Percentiles rank a stretch among this genome's conserved stretches.
phyloP scores from a whole-genome alignment of 2,888 invertebrate species.

The Himalopsyche japonica region DNA sequence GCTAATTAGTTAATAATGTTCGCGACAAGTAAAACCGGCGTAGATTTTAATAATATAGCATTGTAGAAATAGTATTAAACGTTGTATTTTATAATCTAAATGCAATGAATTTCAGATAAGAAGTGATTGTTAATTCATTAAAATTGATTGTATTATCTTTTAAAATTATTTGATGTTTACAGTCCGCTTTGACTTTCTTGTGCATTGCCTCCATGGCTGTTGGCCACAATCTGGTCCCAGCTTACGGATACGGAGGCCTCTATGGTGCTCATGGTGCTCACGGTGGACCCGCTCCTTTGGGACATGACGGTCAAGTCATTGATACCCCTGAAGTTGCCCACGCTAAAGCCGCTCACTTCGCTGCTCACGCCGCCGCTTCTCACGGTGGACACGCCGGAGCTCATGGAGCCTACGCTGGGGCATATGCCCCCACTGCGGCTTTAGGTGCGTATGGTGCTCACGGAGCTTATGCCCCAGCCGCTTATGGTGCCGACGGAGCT shows the following conservation, averaged over 20 bases:
- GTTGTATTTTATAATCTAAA: too few species aligned
- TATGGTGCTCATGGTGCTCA: slow-evolving; percentile 60
- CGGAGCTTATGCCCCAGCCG: slow-evolving; percentile 3
- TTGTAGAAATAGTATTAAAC: too few species aligned
- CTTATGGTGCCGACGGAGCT: background rate
- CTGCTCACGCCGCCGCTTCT: background rate
- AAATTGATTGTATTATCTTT: too few species aligned
- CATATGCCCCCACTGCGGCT: background rate
- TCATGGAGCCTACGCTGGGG: background rate
- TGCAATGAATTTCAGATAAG: too few species aligned
- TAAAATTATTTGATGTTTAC: background rate
- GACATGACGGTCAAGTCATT: slow-evolving; percentile 62
- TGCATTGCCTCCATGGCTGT: slow-evolving; percentile 12
- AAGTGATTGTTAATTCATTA: too few species aligned
- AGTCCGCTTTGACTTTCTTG: slow-evolving; percentile 33
- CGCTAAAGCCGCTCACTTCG: slow-evolving; percentile 47
- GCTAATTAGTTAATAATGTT: too few species aligned
- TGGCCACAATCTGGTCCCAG: slow-evolving; percentile 24
- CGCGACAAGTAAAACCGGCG: too few species aligned
- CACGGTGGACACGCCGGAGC: slow-evolving; percentile 6
- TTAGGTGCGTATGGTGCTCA: background rate
- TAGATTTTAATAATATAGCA: too few species aligned
- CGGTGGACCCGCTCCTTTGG: slow-evolving; percentile 61
- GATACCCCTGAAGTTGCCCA: slow-evolving; percentile 44
- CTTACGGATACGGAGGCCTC: slow-evolving; percentile 43